Evolutionary conservation across 2,113 vertebrate species (phyloP).

Genomic region (Corythornis madagascariensis): DNA sequence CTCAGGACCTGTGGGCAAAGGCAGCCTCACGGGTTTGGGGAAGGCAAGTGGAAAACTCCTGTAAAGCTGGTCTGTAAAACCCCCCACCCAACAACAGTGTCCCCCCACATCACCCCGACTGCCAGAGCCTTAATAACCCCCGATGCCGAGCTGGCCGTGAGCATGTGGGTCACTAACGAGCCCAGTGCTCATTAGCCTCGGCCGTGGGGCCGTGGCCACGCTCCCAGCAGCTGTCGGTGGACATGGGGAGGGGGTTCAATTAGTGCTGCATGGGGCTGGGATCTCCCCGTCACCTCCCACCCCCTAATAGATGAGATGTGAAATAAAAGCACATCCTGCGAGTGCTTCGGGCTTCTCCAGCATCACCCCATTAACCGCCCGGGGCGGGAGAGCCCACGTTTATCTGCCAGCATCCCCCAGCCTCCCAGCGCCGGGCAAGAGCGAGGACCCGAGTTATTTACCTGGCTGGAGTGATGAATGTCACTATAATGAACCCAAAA

Average conservation of each 20-base stretch:
- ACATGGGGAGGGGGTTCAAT: neutral
- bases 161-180: constrained; percentile 7
- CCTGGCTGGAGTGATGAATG: neutral
- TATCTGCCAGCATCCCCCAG: neutral
- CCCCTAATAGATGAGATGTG: neutral
- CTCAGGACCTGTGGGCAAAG: neutral
- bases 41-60: neutral
- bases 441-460: neutral
- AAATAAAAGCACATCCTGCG: neutral
- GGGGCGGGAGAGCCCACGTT: neutral
- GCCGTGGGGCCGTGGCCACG: fast-evolving
- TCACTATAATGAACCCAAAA: constrained; percentile 3
- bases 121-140: neutral
- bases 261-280: fast-evolving
- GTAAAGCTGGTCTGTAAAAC: fast-evolving
- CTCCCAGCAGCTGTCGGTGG: neutral
- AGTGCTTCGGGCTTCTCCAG: fast-evolving
- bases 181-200: neutral
- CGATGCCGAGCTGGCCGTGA: neutral
- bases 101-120: neutral
- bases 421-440: fast-evolving
- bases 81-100: fast-evolving
- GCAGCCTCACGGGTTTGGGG: neutral
- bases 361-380: neutral
- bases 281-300: neutral